A percentile compares a stretch with the other conserved stretches of the same genome.
These are phyloP conservation scores for Chrysotoxum bicinctum DNA, from an alignment of 2,888 invertebrate species.

Conservation along the genomic window DNA sequence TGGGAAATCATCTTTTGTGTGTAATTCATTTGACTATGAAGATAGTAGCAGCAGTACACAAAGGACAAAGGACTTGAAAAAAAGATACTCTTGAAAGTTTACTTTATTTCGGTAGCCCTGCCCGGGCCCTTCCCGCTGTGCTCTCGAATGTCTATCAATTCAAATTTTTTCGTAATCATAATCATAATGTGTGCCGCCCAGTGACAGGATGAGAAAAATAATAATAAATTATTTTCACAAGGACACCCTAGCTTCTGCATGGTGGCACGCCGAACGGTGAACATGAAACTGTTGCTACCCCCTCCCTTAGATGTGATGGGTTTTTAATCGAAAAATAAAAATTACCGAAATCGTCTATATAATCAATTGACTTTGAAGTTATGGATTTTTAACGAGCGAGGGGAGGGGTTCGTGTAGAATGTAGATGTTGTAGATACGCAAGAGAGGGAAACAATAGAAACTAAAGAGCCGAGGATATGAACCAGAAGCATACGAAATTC, in stretches of 20 bases:
- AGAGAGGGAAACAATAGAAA: too few relatives aligned
- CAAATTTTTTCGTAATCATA: constrained; percentile 63
- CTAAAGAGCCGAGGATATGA: background rate
- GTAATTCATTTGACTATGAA: constrained; percentile 59
- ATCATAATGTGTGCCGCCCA: constrained; percentile 68
- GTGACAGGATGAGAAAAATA: constrained; percentile 62
- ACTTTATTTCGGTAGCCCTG: constrained; percentile 10
- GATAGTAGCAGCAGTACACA: constrained; percentile 20
- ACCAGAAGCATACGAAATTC: background rate
- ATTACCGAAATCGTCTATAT: constrained; percentile 66
- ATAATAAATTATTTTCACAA: constrained; percentile 67
- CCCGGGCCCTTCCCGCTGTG: background rate
- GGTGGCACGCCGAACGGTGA: background rate
- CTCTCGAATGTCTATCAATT: constrained; percentile 70
- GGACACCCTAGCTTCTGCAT: constrained; percentile 31
- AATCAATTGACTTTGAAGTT: constrained; percentile 69
- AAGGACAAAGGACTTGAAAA: constrained; percentile 54
- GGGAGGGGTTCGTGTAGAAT: constrained; percentile 1
- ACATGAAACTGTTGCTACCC: constrained; percentile 45
- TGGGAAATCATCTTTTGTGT: constrained; percentile 62
- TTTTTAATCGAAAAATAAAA: constrained; percentile 72
- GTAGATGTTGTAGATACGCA: background rate
- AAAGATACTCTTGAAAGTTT: constrained; percentile 44
- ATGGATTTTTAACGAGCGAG: constrained; percentile 53
- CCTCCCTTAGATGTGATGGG: constrained; percentile 43